Percentiles rank a stretch among this genome's conserved stretches.
phyloP scores from a whole-genome alignment of 2,113 vertebrate genomes.

The Leiothrix lutea region DNA sequence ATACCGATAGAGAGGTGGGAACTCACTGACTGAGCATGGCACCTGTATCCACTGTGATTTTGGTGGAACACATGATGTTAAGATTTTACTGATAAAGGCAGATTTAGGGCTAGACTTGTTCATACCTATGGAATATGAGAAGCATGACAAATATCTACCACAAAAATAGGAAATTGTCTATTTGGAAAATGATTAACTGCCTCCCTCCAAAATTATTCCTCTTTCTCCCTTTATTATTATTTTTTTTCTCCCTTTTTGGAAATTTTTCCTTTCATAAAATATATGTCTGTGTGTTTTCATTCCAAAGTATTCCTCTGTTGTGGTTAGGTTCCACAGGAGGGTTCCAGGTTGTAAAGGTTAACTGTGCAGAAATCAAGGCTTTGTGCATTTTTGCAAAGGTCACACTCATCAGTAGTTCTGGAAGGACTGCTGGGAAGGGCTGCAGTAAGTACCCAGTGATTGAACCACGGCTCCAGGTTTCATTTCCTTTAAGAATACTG shows the following conservation, averaged over 20 bases:
- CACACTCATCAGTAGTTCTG: conserved; percentile 75
- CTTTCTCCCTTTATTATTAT: background rate
- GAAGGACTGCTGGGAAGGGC: conserved; percentile 72
- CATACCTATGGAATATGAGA: background rate
- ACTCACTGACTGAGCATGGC: rapidly evolving
- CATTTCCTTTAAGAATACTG: conserved; percentile 70
- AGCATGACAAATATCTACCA: background rate
- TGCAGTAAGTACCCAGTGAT: conserved; percentile 63
- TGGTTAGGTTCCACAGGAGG: conserved; percentile 71
- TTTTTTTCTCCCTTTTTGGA: background rate
- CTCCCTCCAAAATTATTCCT: background rate
- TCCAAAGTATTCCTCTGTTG: conserved; percentile 47
- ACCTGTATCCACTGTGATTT: background rate
- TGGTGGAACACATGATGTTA: background rate
- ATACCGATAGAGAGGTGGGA: background rate
- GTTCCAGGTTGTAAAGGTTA: conserved; percentile 78
- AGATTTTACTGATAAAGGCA: background rate
- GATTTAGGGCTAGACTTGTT: background rate
- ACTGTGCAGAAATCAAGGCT: conserved; percentile 77
- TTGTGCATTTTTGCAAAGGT: conserved; percentile 78
- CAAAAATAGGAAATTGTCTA: background rate
- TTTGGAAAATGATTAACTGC: background rate
- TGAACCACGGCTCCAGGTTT: conserved; percentile 66
- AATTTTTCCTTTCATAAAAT: background rate
- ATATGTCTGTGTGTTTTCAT: background rate